These are phyloP conservation scores for Hoplias malabaricus DNA, from an alignment of 2,113 vertebrate genomes.

Conservation along the genomic window DNA sequence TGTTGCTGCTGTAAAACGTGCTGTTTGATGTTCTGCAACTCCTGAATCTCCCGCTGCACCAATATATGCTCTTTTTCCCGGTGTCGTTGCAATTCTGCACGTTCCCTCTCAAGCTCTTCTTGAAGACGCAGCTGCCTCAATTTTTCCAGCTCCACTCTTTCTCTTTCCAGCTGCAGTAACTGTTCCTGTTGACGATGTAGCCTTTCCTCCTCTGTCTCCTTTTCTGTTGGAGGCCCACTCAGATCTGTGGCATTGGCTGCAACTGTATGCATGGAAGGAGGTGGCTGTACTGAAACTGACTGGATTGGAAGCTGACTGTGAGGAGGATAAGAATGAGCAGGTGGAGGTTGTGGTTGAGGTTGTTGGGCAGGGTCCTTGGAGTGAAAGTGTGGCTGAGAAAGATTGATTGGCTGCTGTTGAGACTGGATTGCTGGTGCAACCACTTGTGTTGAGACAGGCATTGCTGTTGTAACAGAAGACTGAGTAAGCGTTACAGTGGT, in stretches of 20 bases:
- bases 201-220: constrained; percentile 86
- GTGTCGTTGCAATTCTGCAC: constrained; percentile 87
- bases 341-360: constrained; percentile 50
- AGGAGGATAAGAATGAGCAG: constrained; percentile 42
- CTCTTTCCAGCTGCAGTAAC: constrained; percentile 89
- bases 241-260: constrained; percentile 51
- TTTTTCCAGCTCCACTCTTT: constrained; percentile 92
- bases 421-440: constrained; percentile 53
- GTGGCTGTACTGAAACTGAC: constrained; percentile 44
- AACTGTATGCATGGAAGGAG: constrained; percentile 54
- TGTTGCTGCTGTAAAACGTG: constrained; percentile 96
- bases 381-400: constrained; percentile 69
- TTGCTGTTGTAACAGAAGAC: constrained; percentile 30
- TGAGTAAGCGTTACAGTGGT: constrained; percentile 28
- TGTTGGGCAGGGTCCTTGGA: constrained; percentile 50
- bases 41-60: constrained; percentile 94
- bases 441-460: constrained; percentile 41
- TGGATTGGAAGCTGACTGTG: constrained; percentile 41
- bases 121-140: constrained; percentile 91
- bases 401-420: constrained; percentile 73
- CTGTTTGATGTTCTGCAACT: constrained; percentile 96
- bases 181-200: constrained; percentile 93
- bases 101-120: constrained; percentile 92
- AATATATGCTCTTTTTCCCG: constrained; percentile 94
- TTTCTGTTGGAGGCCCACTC: constrained; percentile 64